A percentile compares a stretch with the other conserved stretches of the same genome.
These are phyloP conservation scores for Drosophila ficusphila DNA, from an alignment of 1,140 invertebrate genomes.

Conservation along the genomic window DNA sequence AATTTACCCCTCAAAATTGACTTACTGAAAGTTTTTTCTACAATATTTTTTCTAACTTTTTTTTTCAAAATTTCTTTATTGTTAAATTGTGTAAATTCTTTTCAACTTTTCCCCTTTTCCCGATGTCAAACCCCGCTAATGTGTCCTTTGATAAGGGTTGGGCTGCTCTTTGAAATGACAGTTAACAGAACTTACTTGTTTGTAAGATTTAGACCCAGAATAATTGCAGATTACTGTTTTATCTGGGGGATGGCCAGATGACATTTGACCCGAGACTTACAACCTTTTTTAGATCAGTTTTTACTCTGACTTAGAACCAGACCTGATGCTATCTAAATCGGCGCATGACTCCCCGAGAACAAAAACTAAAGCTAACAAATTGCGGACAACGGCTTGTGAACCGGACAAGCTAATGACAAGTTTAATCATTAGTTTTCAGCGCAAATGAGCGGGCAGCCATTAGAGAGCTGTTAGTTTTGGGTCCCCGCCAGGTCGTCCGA, in stretches of 20 bases:
- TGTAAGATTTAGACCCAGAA: slow-evolving; percentile 3
- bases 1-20: too few relatives aligned
- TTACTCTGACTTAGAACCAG: not conserved
- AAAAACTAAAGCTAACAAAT: slow-evolving; percentile 6
- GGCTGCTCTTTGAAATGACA: slow-evolving; percentile 6
- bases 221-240: not conserved
- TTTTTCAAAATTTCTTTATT: not conserved
- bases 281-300: not conserved
- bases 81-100: slow-evolving; percentile 16
- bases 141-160: slow-evolving; percentile 36
- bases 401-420: slow-evolving; percentile 37
- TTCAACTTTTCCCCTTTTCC: slow-evolving; percentile 1
- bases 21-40: too few relatives aligned
- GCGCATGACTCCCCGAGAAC: not conserved
- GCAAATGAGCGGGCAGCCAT: slow-evolving; percentile 31
- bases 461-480: slow-evolving; percentile 18
- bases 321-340: slow-evolving; percentile 6
- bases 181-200: slow-evolving; percentile 24
- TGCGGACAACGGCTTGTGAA: not conserved
- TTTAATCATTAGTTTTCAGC: slow-evolving; percentile 46
- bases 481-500: not conserved
- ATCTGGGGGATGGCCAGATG: not conserved
- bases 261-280: not conserved
- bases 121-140: slow-evolving; percentile 40
- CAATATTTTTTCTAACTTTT: not conserved